Evolutionary conservation across 2,797 vertebrate genomes (phyloP).

Genomic region (Poecilia velifera): DNA sequence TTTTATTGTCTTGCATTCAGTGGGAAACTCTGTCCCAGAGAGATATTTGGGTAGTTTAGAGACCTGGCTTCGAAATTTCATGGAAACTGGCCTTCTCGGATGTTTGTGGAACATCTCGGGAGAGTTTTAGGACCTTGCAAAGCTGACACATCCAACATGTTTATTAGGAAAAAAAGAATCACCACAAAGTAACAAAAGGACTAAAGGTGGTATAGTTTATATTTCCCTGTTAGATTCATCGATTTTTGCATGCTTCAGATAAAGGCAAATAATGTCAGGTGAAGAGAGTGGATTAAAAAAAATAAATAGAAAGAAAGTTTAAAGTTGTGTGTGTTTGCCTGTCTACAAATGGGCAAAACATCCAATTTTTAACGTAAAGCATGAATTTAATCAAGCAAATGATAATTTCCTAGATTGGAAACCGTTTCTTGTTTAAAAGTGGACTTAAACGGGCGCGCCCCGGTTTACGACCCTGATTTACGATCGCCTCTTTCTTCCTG

Average conservation of each 20-base stretch:
- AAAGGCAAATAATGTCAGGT: background rate
- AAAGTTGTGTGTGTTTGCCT: background rate
- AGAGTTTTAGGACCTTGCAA: background rate
- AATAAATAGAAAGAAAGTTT: background rate
- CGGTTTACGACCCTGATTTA: conserved; percentile 13
- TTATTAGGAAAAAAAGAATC: background rate
- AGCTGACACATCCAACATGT: background rate
- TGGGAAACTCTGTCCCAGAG: background rate
- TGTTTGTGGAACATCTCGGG: background rate
- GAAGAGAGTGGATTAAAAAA: background rate
- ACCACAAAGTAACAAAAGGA: background rate
- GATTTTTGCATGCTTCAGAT: background rate
- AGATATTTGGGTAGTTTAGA: background rate
- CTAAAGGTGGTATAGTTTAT: background rate
- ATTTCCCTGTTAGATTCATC: background rate
- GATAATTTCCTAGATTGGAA: background rate
- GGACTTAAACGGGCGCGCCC: background rate
- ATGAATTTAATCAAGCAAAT: background rate
- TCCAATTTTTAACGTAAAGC: background rate
- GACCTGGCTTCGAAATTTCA: background rate
- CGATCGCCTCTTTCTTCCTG: conserved; percentile 46
- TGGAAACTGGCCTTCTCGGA: background rate
- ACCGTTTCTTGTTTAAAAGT: conserved; percentile 4
- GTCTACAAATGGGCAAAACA: background rate
- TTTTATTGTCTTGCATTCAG: background rate